Evolutionary conservation across 2,888 invertebrate genomes (phyloP).

Genomic region (Anticlea derivata): DNA sequence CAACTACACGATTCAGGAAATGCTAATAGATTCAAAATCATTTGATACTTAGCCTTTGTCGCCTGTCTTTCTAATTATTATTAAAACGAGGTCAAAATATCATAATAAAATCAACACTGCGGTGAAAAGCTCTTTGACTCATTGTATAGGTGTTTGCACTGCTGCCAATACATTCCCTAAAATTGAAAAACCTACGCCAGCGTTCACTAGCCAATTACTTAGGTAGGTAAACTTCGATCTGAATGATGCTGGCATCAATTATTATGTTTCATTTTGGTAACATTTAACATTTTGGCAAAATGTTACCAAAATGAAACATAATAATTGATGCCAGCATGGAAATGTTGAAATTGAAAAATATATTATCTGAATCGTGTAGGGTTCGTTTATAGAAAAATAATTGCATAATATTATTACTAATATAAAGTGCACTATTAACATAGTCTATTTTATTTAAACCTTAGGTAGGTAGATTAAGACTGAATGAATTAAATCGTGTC

Average conservation of each 20-base stretch:
- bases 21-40: neutral
- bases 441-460: slow-evolving; percentile 61
- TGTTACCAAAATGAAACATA: neutral
- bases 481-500: slow-evolving; percentile 65
- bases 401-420: slow-evolving; percentile 65
- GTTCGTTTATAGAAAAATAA: slow-evolving; percentile 52
- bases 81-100: neutral
- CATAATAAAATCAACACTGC: slow-evolving; percentile 1
- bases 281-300: slow-evolving; percentile 9
- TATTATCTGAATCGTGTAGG: slow-evolving; percentile 59
- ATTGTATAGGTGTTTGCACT: slow-evolving; percentile 18
- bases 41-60: neutral
- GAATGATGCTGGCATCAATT: neutral
- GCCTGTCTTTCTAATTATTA: too few relatives aligned
- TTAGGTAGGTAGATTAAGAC: slow-evolving; percentile 73
- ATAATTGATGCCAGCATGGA: neutral
- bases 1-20: slow-evolving; percentile 51
- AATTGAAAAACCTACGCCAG: slow-evolving; percentile 22
- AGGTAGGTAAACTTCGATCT: slow-evolving; percentile 11
- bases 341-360: too few relatives aligned
- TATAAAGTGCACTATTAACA: slow-evolving; percentile 74
- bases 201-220: slow-evolving; percentile 20
- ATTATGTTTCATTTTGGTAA: neutral
- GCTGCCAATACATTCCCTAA: slow-evolving; percentile 20
- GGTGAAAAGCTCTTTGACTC: slow-evolving; percentile 13